Evolutionary conservation across 1,140 invertebrate genomes (phyloP), one percentile per base, ranked within the genome.

Genomic region (Drosophila simulans): DNA sequence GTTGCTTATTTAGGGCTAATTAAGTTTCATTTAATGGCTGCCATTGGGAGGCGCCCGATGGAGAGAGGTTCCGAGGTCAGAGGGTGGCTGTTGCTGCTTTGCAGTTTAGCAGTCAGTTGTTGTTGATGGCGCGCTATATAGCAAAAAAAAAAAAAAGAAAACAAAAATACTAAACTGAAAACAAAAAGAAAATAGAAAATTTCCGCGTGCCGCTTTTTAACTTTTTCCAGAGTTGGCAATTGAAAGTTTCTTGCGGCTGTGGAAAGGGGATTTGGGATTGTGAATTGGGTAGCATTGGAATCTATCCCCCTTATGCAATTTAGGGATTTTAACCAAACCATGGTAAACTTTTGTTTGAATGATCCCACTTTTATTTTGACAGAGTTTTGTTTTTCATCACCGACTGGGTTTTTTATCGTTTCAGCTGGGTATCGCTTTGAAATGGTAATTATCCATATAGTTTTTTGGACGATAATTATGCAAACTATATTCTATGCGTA

Each of bases 1-100:
- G 69, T 76, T 85, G 77, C 69, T 66, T 81, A 81, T 86, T 80
- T 86, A 75, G 82, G 64, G 70, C 83, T 88, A 88, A 82, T 86
- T 88, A 81, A 78, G 65, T 70, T 79, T 78, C 66, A 66, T 79
- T 79, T 78, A 79, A 79, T 73, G 68, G 75, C 45, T 77, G 73
- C 62, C 63, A 66, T 48, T 69, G 63, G 52, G 57, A 58, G 55
- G 46, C 55, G 42, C 43, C 46, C 15, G 35, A 5, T 40, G 48
- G n/a, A 35, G 17, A 35, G 52, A 27, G 64, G 35, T 69, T 13
- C 49, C 35, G 68, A 57, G 65, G 68, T 69, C 43, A 70, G 42
- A n/a, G 48, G 56, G 63, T 77, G 69, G 56, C 22, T 52, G 34
- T 58, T 35, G 57, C 73, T 70, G 70, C 68, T 62, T 71, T 77